These are phyloP conservation scores for Noctua janthina DNA, from an alignment of 2,888 invertebrate species.

Conservation along the genomic window DNA sequence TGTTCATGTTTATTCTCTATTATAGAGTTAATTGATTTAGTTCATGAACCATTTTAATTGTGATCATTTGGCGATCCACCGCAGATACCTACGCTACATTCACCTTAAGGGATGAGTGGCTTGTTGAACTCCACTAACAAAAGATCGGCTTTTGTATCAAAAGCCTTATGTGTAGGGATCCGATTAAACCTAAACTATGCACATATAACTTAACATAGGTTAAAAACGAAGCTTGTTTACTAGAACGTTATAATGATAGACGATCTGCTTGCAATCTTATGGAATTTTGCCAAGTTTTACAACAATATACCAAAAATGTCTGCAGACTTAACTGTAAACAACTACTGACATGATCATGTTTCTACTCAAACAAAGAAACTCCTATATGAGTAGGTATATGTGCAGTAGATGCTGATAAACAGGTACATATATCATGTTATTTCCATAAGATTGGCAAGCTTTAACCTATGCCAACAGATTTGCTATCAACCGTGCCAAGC, in stretches of 20 bases:
- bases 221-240: constrained; percentile 24
- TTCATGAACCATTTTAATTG: constrained; percentile 20
- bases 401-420: constrained; percentile 8
- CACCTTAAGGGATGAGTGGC: constrained; percentile 28
- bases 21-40: constrained; percentile 8
- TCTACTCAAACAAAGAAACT: constrained; percentile 32
- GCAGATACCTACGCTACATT: constrained; percentile 5
- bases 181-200: constrained; percentile 1
- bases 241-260: constrained; percentile 29
- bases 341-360: constrained; percentile 21
- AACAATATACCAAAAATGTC: constrained; percentile 23
- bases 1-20: constrained; percentile 12
- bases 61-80: constrained; percentile 19
- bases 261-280: constrained; percentile 34
- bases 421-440: constrained; percentile 36
- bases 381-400: constrained; percentile 11
- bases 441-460: constrained; percentile 38
- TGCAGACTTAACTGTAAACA: constrained; percentile 32
- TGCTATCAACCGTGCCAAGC: constrained; percentile 45
- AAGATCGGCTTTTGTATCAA: constrained; percentile 32
- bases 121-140: constrained; percentile 26
- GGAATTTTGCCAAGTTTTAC: constrained; percentile 37
- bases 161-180: constrained; percentile 9
- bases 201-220: neutral
- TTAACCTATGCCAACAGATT: constrained; percentile 54